phyloP scores from a whole-genome alignment of 2,888 invertebrate genomes.

The Trachelus stipa region DNA sequence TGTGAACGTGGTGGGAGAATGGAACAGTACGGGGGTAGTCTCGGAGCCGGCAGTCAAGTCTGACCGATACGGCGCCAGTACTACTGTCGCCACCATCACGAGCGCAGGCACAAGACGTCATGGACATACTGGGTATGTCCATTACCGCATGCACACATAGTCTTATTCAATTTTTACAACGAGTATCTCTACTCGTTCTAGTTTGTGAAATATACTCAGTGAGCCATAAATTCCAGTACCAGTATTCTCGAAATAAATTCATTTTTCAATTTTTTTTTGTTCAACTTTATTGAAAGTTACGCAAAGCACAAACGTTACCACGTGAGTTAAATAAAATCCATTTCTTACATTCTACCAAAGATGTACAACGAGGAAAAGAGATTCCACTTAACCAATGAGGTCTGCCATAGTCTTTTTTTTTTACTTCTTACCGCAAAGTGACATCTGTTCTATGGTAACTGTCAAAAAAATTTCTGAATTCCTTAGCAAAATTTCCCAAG shows the following conservation, averaged over 20 bases:
- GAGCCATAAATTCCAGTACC: not conserved
- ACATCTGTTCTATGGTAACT: not conserved
- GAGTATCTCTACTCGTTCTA: not conserved
- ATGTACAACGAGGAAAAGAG: not conserved
- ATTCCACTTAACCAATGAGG: not conserved
- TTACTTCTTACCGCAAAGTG: not conserved
- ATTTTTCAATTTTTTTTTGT: not conserved
- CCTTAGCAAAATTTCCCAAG: not conserved
- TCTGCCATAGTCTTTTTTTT: not conserved
- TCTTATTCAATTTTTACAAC: not conserved
- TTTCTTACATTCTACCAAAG: not conserved
- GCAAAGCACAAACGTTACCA: not conserved
- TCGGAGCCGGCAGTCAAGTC: conserved; percentile 57
- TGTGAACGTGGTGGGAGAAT: conserved; percentile 34
- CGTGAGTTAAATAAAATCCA: not conserved
- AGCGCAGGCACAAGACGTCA: conserved; percentile 63
- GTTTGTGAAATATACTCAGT: not conserved
- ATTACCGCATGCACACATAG: conserved; percentile 43
- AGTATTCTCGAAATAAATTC: not conserved
- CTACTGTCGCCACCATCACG: conserved; percentile 65
- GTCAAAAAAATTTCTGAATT: not conserved
- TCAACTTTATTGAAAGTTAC: not conserved
- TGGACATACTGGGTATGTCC: conserved; percentile 66
- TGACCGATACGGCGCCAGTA: conserved; percentile 64
- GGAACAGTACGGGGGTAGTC: conserved; percentile 41